A percentile compares a stretch with the other conserved stretches of the same genome.
Evolutionary conservation across 2,113 vertebrate genomes (phyloP).

Genomic region (Cromileptes altivelis): DNA sequence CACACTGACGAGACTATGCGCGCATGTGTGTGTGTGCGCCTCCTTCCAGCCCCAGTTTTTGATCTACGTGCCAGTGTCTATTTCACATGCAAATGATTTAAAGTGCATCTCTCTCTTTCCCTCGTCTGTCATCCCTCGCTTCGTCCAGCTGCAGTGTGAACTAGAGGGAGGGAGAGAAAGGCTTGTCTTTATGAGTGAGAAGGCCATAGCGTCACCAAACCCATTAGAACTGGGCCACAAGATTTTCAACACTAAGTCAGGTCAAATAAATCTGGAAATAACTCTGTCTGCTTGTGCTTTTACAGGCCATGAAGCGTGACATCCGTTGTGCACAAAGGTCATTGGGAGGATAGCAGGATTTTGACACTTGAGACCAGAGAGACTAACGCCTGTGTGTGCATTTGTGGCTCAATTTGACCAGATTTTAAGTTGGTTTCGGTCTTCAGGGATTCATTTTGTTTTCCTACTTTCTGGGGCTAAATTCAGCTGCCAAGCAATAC

Average conservation of each 20-base stretch:
- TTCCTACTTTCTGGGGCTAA: not conserved
- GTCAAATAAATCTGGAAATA: conserved; percentile 25
- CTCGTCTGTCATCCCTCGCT: conserved; percentile 36
- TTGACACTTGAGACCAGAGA: not conserved
- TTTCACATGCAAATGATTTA: conserved; percentile 73
- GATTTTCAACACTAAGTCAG: conserved; percentile 3
- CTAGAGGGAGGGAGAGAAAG: conserved; percentile 10
- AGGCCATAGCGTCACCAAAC: not conserved
- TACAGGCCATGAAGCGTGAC: not conserved
- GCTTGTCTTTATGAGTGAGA: conserved; percentile 41
- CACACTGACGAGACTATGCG: conserved; percentile 22
- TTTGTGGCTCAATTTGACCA: not conserved
- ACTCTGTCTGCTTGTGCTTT: not conserved
- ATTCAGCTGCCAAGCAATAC: conserved; percentile 17
- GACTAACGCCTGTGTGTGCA: not conserved
- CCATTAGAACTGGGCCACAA: not conserved
- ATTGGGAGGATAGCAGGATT: not conserved
- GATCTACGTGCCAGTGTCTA: conserved; percentile 66
- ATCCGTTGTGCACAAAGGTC: not conserved
- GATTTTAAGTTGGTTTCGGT: conserved; percentile 14
- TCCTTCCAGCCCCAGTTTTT: conserved; percentile 59
- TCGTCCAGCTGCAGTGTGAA: conserved; percentile 56
- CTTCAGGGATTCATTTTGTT: not conserved
- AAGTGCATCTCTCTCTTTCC: conserved; percentile 35
- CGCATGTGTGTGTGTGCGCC: conserved; percentile 7